These are phyloP conservation scores for Vireo griseus DNA, from an alignment of 2,797 vertebrate genomes.

Conservation along the genomic window DNA sequence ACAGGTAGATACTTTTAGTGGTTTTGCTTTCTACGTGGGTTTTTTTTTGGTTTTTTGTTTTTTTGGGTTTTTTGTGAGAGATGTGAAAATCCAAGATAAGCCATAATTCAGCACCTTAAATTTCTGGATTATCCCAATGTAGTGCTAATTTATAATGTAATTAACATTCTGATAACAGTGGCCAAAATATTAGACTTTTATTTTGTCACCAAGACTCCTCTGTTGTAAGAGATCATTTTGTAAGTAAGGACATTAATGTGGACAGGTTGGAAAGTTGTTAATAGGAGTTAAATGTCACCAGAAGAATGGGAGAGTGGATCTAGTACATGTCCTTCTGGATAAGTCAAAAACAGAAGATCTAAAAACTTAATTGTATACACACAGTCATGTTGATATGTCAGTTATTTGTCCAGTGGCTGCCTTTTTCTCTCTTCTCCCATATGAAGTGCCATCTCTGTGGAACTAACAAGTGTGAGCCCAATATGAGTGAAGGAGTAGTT, in stretches of 20 bases:
- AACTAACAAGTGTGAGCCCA: not conserved
- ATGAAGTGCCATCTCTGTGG: not conserved
- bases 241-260: not conserved
- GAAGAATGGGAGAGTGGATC: not conserved
- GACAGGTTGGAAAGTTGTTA: not conserved
- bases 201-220: not conserved
- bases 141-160: not conserved
- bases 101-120: not conserved
- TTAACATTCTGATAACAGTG: not conserved
- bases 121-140: not conserved
- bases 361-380: rapidly evolving
- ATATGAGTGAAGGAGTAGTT: not conserved
- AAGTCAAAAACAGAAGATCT: not conserved
- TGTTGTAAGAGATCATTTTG: not conserved
- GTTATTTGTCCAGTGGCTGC: not conserved
- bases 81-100: not conserved
- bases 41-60: too few species aligned
- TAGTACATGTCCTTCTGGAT: not conserved
- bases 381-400: not conserved
- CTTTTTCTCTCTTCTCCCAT: not conserved
- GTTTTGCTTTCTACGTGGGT: not conserved
- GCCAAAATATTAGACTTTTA: not conserved
- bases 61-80: not conserved
- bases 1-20: not conserved
- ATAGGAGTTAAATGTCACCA: not conserved